A percentile compares a stretch with the other conserved stretches of the same genome.
Evolutionary conservation across 2,113 vertebrate genomes (phyloP).

Genomic region (Platycercus adscitus): DNA sequence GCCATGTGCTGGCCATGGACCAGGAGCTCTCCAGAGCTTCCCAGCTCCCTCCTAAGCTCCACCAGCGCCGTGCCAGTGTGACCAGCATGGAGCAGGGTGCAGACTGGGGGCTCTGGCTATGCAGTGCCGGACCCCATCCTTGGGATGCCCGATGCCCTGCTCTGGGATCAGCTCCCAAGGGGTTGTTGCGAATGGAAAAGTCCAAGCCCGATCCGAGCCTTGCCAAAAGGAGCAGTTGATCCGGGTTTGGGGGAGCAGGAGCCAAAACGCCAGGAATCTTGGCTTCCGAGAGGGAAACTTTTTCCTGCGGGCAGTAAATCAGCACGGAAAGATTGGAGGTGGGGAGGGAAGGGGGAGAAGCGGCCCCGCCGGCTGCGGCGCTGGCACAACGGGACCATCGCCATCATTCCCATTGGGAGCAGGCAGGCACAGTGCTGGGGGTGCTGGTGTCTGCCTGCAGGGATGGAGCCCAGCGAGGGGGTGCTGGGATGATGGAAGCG

Average conservation of each 20-base stretch:
- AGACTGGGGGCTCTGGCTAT: not conserved
- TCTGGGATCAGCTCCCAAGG: not conserved
- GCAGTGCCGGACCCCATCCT: not conserved
- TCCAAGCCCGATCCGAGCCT: not conserved
- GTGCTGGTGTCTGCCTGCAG: not conserved
- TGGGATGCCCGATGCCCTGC: not conserved
- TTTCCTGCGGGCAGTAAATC: not conserved
- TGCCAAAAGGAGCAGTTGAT: conserved; percentile 1
- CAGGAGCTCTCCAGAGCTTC: not conserved
- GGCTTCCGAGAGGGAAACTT: not conserved
- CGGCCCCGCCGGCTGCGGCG: not conserved
- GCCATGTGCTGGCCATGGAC: not conserved
- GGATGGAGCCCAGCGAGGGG: accelerated
- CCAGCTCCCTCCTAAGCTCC: not conserved
- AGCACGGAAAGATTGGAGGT: not conserved
- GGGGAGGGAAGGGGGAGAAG: not conserved
- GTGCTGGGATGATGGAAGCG: not conserved
- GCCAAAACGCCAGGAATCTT: conserved; percentile 24
- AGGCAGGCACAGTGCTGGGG: accelerated
- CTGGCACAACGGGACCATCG: not conserved
- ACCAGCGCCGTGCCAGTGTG: not conserved
- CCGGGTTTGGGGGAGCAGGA: not conserved
- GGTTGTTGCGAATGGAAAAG: not conserved
- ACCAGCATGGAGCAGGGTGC: not conserved
- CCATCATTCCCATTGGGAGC: not conserved